A percentile compares a stretch with the other conserved stretches of the same genome.
phyloP scores from a whole-genome alignment of 2,113 vertebrate species.

The Alouatta palliata region DNA sequence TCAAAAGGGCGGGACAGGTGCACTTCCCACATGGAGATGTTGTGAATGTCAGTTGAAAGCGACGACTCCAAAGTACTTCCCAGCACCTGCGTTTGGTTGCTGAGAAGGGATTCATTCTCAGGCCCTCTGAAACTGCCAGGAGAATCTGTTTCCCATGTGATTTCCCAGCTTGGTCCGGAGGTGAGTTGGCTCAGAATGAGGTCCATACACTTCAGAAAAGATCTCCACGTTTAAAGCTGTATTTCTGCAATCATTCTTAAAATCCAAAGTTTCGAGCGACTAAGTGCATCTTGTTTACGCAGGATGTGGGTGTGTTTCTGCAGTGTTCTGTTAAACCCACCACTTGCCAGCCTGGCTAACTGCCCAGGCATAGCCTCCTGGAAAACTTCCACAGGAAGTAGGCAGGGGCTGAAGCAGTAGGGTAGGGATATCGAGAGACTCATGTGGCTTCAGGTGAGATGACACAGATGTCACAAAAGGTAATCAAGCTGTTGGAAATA shows the following conservation, averaged over 20 bases:
- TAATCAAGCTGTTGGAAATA: neutral
- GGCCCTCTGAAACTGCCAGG: neutral
- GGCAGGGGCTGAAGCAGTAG: neutral
- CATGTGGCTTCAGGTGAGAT: neutral
- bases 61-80: neutral
- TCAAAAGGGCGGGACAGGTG: neutral
- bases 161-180: neutral
- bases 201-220: neutral
- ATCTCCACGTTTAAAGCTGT: neutral
- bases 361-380: neutral
- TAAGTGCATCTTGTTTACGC: neutral
- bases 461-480: neutral
- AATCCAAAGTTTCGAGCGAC: neutral
- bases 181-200: neutral
- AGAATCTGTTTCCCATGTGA: neutral
- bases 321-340: neutral
- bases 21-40: neutral
- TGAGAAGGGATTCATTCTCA: neutral
- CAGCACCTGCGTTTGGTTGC: neutral
- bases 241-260: neutral
- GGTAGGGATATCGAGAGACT: neutral
- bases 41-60: neutral
- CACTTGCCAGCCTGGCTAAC: neutral
- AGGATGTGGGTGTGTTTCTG: neutral
- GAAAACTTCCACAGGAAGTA: constrained; percentile 39